Conservation (phyloP, 2,113 vertebrate genomes). For the Hiodon alosoides region DNA sequence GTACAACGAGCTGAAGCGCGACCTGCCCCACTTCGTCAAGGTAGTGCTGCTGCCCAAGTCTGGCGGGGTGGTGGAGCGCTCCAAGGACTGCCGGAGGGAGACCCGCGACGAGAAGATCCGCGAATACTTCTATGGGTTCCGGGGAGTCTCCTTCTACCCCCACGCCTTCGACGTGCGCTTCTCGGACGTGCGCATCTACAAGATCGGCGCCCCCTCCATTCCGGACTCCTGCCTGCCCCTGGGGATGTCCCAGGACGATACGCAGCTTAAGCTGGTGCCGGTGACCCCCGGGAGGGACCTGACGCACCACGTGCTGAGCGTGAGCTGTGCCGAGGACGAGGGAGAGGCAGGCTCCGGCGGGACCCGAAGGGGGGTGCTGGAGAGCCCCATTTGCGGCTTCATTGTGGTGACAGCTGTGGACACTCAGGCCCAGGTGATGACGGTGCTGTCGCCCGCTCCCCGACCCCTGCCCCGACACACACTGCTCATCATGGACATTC, state of each 20-base stretch:
- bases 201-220: constrained; percentile 92
- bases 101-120: constrained; percentile 87
- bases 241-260: constrained; percentile 97
- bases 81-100: constrained; percentile 89
- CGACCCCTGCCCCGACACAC: constrained; percentile 87
- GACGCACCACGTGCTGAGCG: constrained; percentile 91
- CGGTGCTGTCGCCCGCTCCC: constrained; percentile 85
- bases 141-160: constrained; percentile 82
- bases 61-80: constrained; percentile 86
- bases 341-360: constrained; percentile 63
- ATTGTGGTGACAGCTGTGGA: constrained; percentile 92
- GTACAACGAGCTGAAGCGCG: constrained; percentile 91
- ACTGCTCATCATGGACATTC: constrained; percentile 96
- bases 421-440: constrained; percentile 86
- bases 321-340: constrained; percentile 80
- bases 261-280: constrained; percentile 92
- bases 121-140: constrained; percentile 95
- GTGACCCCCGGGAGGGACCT: constrained; percentile 91
- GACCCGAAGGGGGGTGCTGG: constrained; percentile 58
- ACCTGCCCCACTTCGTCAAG: constrained; percentile 91
- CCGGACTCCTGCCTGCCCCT: constrained; percentile 93
- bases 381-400: constrained; percentile 90
- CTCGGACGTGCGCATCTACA: constrained; percentile 94
- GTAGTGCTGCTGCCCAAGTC: constrained; percentile 92
- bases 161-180: constrained; percentile 95